Conservation (phyloP, 2,797 vertebrate species). For the Loriculus beryllinus region DNA sequence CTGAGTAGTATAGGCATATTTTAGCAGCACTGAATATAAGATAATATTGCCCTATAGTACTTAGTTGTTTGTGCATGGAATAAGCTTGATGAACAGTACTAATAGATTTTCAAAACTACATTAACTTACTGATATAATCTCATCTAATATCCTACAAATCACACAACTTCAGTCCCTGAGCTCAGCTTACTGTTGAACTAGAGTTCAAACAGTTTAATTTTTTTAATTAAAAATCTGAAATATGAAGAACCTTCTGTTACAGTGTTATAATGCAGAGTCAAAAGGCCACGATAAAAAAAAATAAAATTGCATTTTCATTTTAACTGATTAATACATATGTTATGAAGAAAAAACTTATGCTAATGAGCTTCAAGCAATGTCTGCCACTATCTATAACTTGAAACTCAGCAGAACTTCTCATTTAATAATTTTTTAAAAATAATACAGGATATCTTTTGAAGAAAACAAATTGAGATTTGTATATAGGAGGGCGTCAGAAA, state of each 20-base stretch:
- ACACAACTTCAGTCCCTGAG: neutral
- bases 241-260: neutral
- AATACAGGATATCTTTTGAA: neutral
- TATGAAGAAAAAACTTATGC: neutral
- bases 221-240: neutral
- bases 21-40: neutral
- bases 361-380: neutral
- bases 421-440: neutral
- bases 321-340: neutral
- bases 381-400: neutral
- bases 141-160: neutral
- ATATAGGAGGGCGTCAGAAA: neutral
- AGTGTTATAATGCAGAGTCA: neutral
- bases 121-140: neutral
- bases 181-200: neutral
- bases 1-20: fast-evolving
- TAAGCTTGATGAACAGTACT: neutral
- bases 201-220: neutral
- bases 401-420: neutral
- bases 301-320: neutral
- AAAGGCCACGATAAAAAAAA: neutral
- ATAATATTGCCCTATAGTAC: neutral
- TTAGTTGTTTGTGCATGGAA: neutral
- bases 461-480: neutral
- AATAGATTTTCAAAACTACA: neutral